A percentile compares a stretch with the other conserved stretches of the same genome.
Conservation (phyloP, 2,888 invertebrate species). For the Caenorhabditis imperialis region DNA sequence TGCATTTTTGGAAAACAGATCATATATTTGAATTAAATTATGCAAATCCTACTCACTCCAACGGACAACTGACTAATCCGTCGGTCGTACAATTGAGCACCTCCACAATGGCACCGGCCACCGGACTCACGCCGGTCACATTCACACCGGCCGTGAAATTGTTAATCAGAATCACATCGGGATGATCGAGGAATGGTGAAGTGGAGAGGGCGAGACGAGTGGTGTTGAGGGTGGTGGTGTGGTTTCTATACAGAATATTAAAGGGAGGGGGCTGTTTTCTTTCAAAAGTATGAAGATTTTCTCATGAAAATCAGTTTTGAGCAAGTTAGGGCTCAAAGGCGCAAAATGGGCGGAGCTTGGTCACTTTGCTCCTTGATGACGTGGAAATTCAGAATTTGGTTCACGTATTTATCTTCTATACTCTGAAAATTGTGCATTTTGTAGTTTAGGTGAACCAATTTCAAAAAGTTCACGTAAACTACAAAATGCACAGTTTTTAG, state of each 20-base stretch:
- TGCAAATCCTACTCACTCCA: conserved; percentile 49
- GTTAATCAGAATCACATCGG: conserved; percentile 18
- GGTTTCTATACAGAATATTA: conserved; percentile 35
- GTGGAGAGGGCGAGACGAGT: conserved; percentile 17
- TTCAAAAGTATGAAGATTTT: neutral
- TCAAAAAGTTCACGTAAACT: too few relatives aligned
- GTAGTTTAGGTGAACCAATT: too few relatives aligned
- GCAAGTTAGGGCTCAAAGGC: too few relatives aligned
- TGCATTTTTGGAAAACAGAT: neutral
- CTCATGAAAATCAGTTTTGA: too few relatives aligned
- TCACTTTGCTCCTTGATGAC: too few relatives aligned
- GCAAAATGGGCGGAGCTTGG: neutral
- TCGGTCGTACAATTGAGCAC: conserved; percentile 39
- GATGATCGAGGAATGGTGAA: conserved; percentile 20
- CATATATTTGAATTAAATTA: too few relatives aligned
- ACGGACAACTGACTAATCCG: conserved; percentile 16
- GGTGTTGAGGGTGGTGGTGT: conserved; percentile 7
- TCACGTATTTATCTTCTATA: too few relatives aligned
- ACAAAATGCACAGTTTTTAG: too few relatives aligned
- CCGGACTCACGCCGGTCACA: conserved; percentile 11
- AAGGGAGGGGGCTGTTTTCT: neutral
- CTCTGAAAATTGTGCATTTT: too few relatives aligned
- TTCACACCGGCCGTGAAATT: conserved; percentile 19
- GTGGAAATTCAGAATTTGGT: too few relatives aligned
- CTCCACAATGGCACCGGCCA: conserved; percentile 30